Evolutionary conservation across 2,888 invertebrate species (phyloP), one percentile per base, ranked within the genome.

Genomic region (Colostygia pectinataria): DNA sequence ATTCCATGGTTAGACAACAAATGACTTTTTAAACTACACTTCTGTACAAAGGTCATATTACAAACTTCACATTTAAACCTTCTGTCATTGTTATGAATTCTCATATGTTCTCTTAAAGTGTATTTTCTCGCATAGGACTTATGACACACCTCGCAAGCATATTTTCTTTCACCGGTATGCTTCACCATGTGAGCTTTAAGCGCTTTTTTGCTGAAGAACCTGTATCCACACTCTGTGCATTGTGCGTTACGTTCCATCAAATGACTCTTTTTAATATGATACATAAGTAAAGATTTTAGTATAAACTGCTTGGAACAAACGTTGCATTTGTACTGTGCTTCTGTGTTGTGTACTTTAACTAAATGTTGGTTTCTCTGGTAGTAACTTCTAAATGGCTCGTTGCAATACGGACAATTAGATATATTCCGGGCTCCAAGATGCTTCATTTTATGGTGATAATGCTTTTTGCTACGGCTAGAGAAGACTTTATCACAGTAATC

Each of bases 171-270:
- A 0, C 90, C 90, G 0, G 83, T 87, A 50, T 91, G 91, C 24
- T 87, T 87, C 0, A 90, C 64, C 89, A 90, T 91, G 32, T 91
- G 91, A 0, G 84, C 89, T 41, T 90, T 91, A 0, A 92, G 69
- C 0, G 88, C 88, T 53, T 91, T 91, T n/a, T 88, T 89, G 43
- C 89, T 90, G 55, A 91, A 91, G 43, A 91, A 92, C 36, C 83
- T 70, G 31, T 80, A 86, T 0, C 89, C 91, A 42, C 92, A 92
- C 14, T 91, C 84, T 0, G 82, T 79, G 15, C 92, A 92, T 36
- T 86, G 86, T 45, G 80, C 88, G 10, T 90, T 83, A 2, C 78
- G 57, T 41, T 89, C 89, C 84, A 86, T 88, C n/a, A 91, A 67
- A 61, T 91, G 91, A 32, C 33, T 42, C 4, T 45, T 41, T 4